Evolutionary conservation across 2,797 vertebrate species (phyloP).

Genomic region (Pampus argenteus): DNA sequence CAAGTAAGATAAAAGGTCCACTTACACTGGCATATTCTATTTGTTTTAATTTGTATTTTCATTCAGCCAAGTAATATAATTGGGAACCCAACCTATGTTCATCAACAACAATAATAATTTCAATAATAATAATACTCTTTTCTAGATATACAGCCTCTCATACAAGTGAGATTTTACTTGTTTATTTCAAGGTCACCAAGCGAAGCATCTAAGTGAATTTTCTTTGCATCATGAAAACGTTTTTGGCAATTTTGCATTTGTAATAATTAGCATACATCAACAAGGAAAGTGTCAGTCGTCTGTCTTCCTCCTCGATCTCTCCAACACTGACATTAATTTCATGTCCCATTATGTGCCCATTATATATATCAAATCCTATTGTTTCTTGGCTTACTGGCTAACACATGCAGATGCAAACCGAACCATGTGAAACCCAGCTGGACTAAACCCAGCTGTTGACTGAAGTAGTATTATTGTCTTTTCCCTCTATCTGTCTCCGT

Average conservation of each 20-base stretch:
- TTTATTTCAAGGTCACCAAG: not conserved
- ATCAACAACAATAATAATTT: no score
- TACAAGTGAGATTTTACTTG: not conserved
- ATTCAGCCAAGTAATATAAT: not conserved
- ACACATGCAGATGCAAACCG: conserved; percentile 31
- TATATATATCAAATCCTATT: conserved; percentile 56
- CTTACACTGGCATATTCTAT: no score
- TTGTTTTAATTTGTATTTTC: not conserved
- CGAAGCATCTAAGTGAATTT: not conserved
- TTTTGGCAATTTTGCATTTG: conserved; percentile 2
- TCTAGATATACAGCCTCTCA: not conserved
- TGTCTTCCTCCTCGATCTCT: conserved; percentile 20
- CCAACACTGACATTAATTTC: conserved; percentile 31
- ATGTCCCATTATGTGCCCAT: conserved; percentile 48
- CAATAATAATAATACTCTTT: no score
- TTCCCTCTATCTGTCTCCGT: not conserved
- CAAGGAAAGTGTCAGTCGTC: conserved; percentile 2
- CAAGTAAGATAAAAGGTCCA: no score
- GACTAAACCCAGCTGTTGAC: conserved; percentile 37
- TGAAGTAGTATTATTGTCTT: conserved; percentile 5
- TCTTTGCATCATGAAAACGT: not conserved
- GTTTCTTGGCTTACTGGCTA: conserved; percentile 26
- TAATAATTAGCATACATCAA: not conserved
- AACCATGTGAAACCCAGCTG: conserved; percentile 30
- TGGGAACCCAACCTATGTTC: not conserved